These are phyloP conservation scores for Gonioctena quinquepunctata DNA, from an alignment of 1,140 invertebrate species.

Conservation along the genomic window DNA sequence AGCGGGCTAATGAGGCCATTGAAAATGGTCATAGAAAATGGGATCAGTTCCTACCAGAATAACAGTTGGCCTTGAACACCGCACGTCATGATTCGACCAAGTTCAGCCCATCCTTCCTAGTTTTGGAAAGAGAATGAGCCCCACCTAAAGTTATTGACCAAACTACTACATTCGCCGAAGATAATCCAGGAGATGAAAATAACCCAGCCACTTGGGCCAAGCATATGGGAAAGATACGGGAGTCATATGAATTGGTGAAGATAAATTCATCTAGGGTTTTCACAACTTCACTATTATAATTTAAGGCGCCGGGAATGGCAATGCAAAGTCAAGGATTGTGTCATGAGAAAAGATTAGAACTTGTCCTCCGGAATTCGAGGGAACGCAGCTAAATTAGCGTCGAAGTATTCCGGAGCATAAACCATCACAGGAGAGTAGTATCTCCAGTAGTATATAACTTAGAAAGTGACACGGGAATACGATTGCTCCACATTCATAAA, in stretches of 20 bases:
- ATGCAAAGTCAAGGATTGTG: conserved; percentile 16
- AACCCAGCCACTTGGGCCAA: too few species aligned
- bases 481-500: too few species aligned
- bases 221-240: too few species aligned
- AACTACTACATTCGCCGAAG: too few species aligned
- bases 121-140: not conserved
- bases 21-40: conserved; percentile 51
- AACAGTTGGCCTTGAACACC: conserved; percentile 1
- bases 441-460: conserved; percentile 18
- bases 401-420: conserved; percentile 33
- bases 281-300: conserved; percentile 19
- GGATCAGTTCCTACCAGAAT: conserved; percentile 37
- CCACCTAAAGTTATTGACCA: not conserved
- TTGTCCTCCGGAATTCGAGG: conserved; percentile 21
- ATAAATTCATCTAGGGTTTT: conserved; percentile 1
- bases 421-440: not conserved
- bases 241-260: conserved; percentile 14
- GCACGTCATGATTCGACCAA: not conserved
- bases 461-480: not conserved
- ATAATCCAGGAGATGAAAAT: too few species aligned
- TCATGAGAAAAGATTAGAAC: too few species aligned
- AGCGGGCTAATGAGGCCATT: conserved; percentile 53
- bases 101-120: conserved; percentile 3
- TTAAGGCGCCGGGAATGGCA: conserved; percentile 14
- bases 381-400: conserved; percentile 25